phyloP scores from a whole-genome alignment of 2,797 vertebrate species.

The Sebastes umbrosus region DNA sequence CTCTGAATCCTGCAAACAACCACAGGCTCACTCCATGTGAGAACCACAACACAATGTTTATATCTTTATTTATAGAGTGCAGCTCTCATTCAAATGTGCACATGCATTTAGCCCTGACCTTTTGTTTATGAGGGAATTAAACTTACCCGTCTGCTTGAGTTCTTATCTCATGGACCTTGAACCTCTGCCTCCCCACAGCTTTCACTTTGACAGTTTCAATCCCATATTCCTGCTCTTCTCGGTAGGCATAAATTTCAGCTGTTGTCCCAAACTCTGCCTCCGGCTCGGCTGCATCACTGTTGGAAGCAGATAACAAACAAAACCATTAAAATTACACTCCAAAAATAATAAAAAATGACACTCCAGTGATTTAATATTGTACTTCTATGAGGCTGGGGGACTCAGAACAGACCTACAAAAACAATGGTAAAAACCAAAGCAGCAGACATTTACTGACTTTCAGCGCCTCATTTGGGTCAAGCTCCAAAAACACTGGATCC shows the following conservation, averaged over 20 bases:
- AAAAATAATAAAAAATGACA: not conserved
- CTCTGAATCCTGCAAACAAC: not conserved
- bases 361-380: not conserved
- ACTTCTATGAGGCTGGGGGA: not conserved
- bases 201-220: slow-evolving; percentile 99
- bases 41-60: not conserved
- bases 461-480: not conserved
- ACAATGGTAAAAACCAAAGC: not conserved
- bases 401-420: not conserved
- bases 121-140: slow-evolving; percentile 10
- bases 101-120: not conserved
- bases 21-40: not conserved
- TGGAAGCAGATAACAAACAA: not conserved
- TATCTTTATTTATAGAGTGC: not conserved
- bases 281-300: slow-evolving; percentile 70
- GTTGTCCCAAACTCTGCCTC: slow-evolving; percentile 93
- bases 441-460: not conserved
- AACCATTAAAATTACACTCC: not conserved
- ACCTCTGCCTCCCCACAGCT: slow-evolving; percentile 95
- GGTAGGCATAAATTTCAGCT: slow-evolving; percentile 97
- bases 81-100: not conserved
- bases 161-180: slow-evolving; percentile 95
- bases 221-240: slow-evolving; percentile 95
- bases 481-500: not conserved
- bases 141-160: slow-evolving; percentile 97